Percentiles rank a stretch among this genome's conserved stretches.
phyloP scores from a whole-genome alignment of 2,797 vertebrate species.

The Scomberomorus guttatus region DNA sequence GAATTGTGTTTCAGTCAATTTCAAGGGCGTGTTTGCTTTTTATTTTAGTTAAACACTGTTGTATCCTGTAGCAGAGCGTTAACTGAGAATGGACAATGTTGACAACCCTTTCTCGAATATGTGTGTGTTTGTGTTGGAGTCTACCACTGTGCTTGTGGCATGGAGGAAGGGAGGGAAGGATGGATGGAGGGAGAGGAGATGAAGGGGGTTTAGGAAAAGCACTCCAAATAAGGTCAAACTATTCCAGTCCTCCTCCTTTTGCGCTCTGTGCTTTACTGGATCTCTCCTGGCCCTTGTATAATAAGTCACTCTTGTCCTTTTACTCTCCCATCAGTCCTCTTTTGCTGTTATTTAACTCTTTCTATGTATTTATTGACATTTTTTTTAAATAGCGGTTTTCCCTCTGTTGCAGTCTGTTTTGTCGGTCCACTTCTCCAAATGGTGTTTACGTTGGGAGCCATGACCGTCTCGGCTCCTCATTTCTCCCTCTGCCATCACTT shows the following conservation, averaged over 20 bases:
- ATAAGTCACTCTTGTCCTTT: constrained; percentile 17
- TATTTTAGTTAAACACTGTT: constrained; percentile 46
- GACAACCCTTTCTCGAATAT: constrained; percentile 12
- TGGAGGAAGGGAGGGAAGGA: background rate
- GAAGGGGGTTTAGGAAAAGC: constrained; percentile 68
- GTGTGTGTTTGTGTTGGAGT: constrained; percentile 49
- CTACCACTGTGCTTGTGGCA: constrained; percentile 54
- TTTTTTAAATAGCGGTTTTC: constrained; percentile 13
- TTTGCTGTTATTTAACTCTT: background rate
- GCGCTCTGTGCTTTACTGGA: constrained; percentile 17
- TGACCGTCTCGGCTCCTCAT: constrained; percentile 25
- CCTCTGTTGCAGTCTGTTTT: background rate
- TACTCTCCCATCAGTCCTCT: background rate
- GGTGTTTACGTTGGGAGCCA: constrained; percentile 62
- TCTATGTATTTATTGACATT: background rate
- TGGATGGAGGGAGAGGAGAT: constrained; percentile 32
- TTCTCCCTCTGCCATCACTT: constrained; percentile 43
- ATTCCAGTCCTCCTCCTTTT: constrained; percentile 72
- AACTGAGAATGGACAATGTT: constrained; percentile 26
- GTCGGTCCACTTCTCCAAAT: constrained; percentile 54
- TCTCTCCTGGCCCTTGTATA: constrained; percentile 19
- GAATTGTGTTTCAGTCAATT: constrained; percentile 19
- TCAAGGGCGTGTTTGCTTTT: constrained; percentile 61
- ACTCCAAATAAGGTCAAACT: constrained; percentile 88
- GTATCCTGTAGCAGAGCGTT: constrained; percentile 26